phyloP scores from a whole-genome alignment of 2,113 vertebrate genomes.

The Anguilla japonica region DNA sequence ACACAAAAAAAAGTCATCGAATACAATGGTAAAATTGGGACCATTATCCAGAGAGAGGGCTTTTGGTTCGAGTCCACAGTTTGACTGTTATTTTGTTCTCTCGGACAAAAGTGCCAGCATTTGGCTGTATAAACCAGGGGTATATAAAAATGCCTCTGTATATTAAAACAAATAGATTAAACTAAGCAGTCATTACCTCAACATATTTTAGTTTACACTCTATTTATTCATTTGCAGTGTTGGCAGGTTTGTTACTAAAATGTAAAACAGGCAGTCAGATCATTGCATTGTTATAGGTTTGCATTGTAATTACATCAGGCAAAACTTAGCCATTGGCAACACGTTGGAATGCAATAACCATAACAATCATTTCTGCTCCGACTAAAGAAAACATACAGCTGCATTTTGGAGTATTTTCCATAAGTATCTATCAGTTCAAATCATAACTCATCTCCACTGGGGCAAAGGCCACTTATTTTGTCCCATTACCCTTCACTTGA shows the following conservation, averaged over 20 bases:
- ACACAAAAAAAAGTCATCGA: neutral
- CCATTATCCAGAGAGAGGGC: neutral
- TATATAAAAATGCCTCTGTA: too few species aligned
- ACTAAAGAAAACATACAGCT: neutral
- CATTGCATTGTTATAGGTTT: neutral
- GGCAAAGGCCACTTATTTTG: neutral
- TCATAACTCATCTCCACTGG: neutral
- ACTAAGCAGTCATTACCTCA: neutral
- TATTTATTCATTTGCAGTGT: too few species aligned
- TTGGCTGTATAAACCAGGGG: too few species aligned
- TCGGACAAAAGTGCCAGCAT: too few species aligned
- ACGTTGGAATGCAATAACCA: neutral
- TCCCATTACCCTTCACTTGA: neutral
- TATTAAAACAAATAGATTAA: too few species aligned
- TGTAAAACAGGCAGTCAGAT: neutral
- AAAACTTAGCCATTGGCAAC: neutral
- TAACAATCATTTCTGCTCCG: neutral
- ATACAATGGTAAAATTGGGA: neutral
- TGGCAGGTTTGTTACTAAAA: neutral
- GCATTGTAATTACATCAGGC: neutral
- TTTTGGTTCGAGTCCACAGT: neutral
- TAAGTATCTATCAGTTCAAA: neutral
- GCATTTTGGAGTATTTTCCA: neutral
- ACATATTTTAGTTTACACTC: too few species aligned
- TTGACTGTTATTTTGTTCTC: neutral